These are phyloP conservation scores for Coleophora deauratella DNA, from an alignment of 2,888 invertebrate species.

Conservation along the genomic window DNA sequence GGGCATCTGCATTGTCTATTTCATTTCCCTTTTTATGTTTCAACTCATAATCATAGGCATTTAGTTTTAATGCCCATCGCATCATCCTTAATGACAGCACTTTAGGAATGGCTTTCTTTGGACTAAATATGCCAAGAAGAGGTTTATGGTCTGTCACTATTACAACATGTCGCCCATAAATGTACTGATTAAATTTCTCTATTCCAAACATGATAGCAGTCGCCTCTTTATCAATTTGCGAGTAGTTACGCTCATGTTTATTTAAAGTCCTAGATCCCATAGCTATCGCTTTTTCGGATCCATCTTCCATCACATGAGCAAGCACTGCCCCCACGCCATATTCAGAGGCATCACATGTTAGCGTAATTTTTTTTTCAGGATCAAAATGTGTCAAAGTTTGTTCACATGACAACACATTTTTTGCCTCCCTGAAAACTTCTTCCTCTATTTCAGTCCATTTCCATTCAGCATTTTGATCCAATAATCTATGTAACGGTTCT, in stretches of 20 bases:
- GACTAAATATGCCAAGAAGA: slow-evolving; percentile 1
- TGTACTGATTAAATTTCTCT: slow-evolving; percentile 10
- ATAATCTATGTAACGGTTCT: neutral
- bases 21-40: slow-evolving; percentile 8
- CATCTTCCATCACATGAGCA: slow-evolving; percentile 10
- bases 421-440: neutral
- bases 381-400: neutral
- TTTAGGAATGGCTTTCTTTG: slow-evolving; percentile 7
- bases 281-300: slow-evolving; percentile 7
- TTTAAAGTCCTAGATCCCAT: slow-evolving; percentile 11
- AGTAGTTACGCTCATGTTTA: slow-evolving; percentile 11
- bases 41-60: slow-evolving; percentile 7
- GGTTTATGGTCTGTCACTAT: slow-evolving; percentile 12
- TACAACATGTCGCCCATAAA: slow-evolving; percentile 7
- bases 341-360: neutral
- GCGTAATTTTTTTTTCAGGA: neutral
- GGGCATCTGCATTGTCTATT: slow-evolving; percentile 12
- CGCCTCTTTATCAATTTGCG: slow-evolving; percentile 15
- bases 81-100: slow-evolving; percentile 9
- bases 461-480: neutral
- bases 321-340: slow-evolving; percentile 10
- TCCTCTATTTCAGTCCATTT: neutral
- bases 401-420: neutral
- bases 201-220: slow-evolving; percentile 15
- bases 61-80: slow-evolving; percentile 12